Percentiles rank a stretch among this genome's conserved stretches.
phyloP scores from a whole-genome alignment of 2,797 vertebrate genomes.

The Periparus ater region DNA sequence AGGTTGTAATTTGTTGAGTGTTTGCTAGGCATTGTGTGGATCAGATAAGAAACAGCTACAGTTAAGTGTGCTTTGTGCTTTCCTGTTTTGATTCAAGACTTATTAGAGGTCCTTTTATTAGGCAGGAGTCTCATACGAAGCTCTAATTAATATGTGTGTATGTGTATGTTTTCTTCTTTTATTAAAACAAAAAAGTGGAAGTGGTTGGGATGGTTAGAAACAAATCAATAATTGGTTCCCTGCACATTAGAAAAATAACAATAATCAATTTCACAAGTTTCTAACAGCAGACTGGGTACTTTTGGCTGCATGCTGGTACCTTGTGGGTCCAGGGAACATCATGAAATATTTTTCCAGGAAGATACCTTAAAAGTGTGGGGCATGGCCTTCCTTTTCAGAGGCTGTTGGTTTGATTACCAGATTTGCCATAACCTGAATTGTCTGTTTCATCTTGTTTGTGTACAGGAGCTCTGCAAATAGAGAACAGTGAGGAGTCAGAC shows the following conservation, averaged over 20 bases:
- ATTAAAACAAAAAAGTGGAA: slow-evolving; percentile 1
- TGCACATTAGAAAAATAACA: slow-evolving; percentile 6
- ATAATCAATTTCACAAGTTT: slow-evolving; percentile 8
- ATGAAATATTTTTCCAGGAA: neutral
- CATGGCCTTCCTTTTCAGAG: slow-evolving; percentile 21
- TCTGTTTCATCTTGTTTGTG: slow-evolving; percentile 66
- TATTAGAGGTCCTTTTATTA: slow-evolving; percentile 38
- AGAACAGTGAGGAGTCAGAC: slow-evolving; percentile 97
- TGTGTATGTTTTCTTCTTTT: neutral
- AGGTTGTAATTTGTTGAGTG: neutral
- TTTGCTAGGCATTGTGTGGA: slow-evolving; percentile 37
- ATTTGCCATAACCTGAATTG: slow-evolving; percentile 41
- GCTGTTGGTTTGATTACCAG: neutral
- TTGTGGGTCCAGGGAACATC: neutral
- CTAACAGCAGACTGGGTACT: neutral
- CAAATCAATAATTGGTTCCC: slow-evolving; percentile 3
- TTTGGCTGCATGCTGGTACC: slow-evolving; percentile 38
- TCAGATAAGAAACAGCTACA: slow-evolving; percentile 33
- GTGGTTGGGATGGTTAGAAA: slow-evolving; percentile 7
- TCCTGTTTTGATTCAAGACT: slow-evolving; percentile 37
- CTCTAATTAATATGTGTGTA: slow-evolving; percentile 34
- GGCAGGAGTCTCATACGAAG: neutral
- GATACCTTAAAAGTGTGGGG: neutral
- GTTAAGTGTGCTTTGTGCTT: slow-evolving; percentile 26
- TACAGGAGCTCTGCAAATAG: slow-evolving; percentile 95